phyloP scores from a whole-genome alignment of 1,140 invertebrate genomes.

The Coptotermes formosanus region DNA sequence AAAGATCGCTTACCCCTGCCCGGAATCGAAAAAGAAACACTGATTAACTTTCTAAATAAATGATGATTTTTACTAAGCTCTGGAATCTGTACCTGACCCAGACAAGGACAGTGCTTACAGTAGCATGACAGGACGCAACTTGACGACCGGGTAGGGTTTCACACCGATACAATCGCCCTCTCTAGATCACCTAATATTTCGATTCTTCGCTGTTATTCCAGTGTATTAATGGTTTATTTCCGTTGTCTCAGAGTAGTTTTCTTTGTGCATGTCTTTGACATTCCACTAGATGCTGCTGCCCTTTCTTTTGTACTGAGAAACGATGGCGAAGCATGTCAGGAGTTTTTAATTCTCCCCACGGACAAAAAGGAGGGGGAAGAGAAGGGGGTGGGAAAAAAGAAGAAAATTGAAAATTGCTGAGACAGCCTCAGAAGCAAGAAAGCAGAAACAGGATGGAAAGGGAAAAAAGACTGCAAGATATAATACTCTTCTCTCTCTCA shows the following conservation, averaged over 20 bases:
- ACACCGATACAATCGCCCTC: neutral
- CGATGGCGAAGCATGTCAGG: slow-evolving; percentile 31
- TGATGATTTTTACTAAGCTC: too few relatives aligned
- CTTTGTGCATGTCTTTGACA: slow-evolving; percentile 27
- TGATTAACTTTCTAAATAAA: too few relatives aligned
- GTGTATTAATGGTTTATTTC: slow-evolving; percentile 10
- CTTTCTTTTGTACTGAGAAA: slow-evolving; percentile 28
- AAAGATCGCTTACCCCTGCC: too few relatives aligned
- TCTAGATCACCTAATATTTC: neutral
- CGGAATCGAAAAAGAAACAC: too few relatives aligned
- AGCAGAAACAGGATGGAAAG: slow-evolving; percentile 22
- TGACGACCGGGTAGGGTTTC: too few relatives aligned
- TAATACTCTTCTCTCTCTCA: slow-evolving; percentile 28
- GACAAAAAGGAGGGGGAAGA: slow-evolving; percentile 8
- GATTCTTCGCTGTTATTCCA: neutral
- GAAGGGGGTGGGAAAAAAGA: slow-evolving; percentile 24
- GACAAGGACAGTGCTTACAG: too few relatives aligned
- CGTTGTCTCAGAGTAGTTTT: neutral
- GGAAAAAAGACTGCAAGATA: slow-evolving; percentile 26
- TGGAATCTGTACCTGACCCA: too few relatives aligned
- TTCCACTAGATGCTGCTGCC: neutral
- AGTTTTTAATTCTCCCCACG: slow-evolving; percentile 36
- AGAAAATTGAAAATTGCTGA: slow-evolving; percentile 37
- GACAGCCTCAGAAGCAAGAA: slow-evolving; percentile 32
- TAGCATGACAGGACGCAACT: too few relatives aligned